These are phyloP conservation scores for Apodemia hepburni DNA, from an alignment of 2,888 invertebrate species.

Conservation along the genomic window DNA sequence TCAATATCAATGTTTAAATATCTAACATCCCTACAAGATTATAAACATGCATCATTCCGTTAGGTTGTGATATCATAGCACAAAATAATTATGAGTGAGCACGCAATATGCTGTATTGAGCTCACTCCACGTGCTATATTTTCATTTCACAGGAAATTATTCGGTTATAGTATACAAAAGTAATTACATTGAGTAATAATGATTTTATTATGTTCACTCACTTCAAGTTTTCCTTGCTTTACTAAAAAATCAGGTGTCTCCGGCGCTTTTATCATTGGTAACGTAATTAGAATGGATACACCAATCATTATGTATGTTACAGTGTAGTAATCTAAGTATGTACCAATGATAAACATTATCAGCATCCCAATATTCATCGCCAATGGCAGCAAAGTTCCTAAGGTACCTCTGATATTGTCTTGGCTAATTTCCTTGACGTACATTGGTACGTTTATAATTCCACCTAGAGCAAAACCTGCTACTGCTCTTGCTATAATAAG, in stretches of 20 bases:
- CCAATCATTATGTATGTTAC: constrained; percentile 45
- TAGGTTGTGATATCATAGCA: too few relatives aligned
- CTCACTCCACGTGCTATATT: too few relatives aligned
- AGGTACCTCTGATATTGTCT: constrained; percentile 48
- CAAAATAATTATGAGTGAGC: too few relatives aligned
- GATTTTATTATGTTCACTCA: too few relatives aligned
- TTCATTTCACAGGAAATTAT: too few relatives aligned
- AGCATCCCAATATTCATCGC: constrained; percentile 51
- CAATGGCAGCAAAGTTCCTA: constrained; percentile 48
- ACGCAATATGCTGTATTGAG: too few relatives aligned
- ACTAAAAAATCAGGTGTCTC: constrained; percentile 65
- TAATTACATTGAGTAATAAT: too few relatives aligned
- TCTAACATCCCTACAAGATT: too few relatives aligned
- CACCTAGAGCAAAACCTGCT: constrained; percentile 52
- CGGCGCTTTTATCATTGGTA: constrained; percentile 51
- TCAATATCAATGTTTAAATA: too few relatives aligned
- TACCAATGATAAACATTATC: constrained; percentile 52
- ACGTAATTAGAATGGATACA: constrained; percentile 42
- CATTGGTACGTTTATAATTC: constrained; percentile 51
- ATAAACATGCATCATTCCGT: too few relatives aligned
- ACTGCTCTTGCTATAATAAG: constrained; percentile 48
- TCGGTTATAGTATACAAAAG: too few relatives aligned
- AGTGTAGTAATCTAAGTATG: constrained; percentile 47
- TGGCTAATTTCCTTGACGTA: constrained; percentile 60
- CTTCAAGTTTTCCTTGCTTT: constrained; percentile 50